Percentiles rank a stretch among this genome's conserved stretches.
These are phyloP conservation scores for Drosophila koepferae DNA, from an alignment of 2,888 invertebrate genomes.

Conservation along the genomic window DNA sequence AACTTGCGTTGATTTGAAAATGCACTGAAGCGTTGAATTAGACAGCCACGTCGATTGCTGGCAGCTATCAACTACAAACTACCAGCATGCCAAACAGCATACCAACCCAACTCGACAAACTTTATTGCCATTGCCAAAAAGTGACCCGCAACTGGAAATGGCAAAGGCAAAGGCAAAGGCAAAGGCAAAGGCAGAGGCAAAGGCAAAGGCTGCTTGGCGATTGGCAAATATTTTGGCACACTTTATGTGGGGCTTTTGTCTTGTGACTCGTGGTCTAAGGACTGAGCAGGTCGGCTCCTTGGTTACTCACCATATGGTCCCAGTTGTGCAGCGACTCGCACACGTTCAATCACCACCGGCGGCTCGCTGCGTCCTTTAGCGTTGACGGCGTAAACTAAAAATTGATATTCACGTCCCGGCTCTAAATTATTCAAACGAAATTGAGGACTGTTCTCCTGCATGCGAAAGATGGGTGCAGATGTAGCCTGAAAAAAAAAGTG, in stretches of 20 bases:
- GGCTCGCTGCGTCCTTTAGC: conserved; percentile 91
- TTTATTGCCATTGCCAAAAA: conserved; percentile 54
- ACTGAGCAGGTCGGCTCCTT: neutral
- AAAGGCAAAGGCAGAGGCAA: conserved; percentile 30
- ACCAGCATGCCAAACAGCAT: conserved; percentile 6
- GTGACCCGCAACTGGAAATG: conserved; percentile 34
- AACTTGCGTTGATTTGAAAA: conserved; percentile 78
- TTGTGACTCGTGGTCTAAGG: neutral
- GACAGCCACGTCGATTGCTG: conserved; percentile 58
- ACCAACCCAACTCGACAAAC: conserved; percentile 39
- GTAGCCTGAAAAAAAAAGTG: conserved; percentile 84
- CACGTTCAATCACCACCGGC: conserved; percentile 89
- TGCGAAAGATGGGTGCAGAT: conserved; percentile 88
- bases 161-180: neutral
- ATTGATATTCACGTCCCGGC: conserved; percentile 91
- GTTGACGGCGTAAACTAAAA: conserved; percentile 93
- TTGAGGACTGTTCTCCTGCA: conserved; percentile 88
- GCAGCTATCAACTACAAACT: conserved; percentile 26
- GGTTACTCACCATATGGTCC: conserved; percentile 85
- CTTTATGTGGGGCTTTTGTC: conserved; percentile 40
- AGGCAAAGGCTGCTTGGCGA: conserved; percentile 31
- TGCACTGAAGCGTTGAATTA: conserved; percentile 78
- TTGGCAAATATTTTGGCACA: conserved; percentile 56
- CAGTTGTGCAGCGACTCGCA: conserved; percentile 85
- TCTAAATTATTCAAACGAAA: conserved; percentile 91